Percentiles rank a stretch among this genome's conserved stretches.
phyloP scores from a whole-genome alignment of 37 sponge, comb jelly and placozoan species.

The Oscarella lobularis region DNA sequence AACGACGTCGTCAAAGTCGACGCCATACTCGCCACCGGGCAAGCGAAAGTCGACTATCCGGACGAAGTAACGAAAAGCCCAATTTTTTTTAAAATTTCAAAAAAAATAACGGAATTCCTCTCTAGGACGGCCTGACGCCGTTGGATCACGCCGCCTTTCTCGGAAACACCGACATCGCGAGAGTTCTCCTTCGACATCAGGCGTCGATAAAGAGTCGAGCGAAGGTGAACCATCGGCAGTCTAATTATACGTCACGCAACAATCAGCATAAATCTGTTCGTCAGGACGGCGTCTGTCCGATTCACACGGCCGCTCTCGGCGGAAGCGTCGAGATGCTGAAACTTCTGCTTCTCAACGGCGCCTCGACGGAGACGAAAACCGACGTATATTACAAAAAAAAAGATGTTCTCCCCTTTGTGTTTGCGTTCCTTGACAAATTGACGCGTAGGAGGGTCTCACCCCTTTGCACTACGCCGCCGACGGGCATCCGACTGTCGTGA shows the following conservation, averaged over 20 bases:
- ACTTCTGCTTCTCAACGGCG: conserved; percentile 12
- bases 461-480: conserved; percentile 22
- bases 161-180: conserved; percentile 14
- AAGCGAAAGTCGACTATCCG: conserved; percentile 2
- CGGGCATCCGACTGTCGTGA: conserved; percentile 5
- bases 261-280: conserved; percentile 3
- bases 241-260: too few relatives aligned
- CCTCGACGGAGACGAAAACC: not conserved
- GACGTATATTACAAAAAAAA: not conserved
- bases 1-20: not conserved
- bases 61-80: not conserved
- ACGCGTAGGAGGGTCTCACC: conserved; percentile 19
- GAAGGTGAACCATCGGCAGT: too few relatives aligned
- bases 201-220: conserved; percentile 5
- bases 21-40: not conserved
- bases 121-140: conserved; percentile 20
- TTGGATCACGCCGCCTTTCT: conserved; percentile 27
- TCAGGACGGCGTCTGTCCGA: conserved; percentile 20
- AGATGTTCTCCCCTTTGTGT: not conserved
- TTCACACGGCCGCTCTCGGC: conserved; percentile 30
- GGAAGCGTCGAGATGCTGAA: conserved; percentile 12
- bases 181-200: not conserved
- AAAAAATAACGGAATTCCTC: too few relatives aligned
- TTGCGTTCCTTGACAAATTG: not conserved
- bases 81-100: not conserved